These are phyloP conservation scores for Gorsachius magnificus DNA, from an alignment of 2,797 vertebrate genomes.

Conservation along the genomic window DNA sequence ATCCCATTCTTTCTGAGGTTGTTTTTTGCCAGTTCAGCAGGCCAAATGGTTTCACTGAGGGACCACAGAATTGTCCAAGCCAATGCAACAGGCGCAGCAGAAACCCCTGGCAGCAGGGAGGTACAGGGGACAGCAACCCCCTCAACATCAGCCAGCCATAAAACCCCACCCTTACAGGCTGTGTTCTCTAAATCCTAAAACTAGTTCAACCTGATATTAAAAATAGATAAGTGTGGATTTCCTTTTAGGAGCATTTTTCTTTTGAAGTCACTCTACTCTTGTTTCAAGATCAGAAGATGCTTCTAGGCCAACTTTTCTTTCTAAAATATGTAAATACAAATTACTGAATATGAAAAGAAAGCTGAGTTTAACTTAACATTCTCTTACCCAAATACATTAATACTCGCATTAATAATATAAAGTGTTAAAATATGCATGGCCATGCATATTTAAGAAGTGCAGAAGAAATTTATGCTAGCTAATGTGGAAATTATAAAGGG, in stretches of 20 bases:
- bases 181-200: not conserved
- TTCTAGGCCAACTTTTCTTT: slow-evolving; percentile 43
- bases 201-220: slow-evolving; percentile 63
- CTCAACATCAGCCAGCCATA: not conserved
- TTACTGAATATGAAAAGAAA: slow-evolving; percentile 49
- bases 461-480: not conserved
- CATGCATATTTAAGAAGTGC: not conserved
- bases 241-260: slow-evolving; percentile 34
- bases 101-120: not conserved
- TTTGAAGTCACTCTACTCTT: slow-evolving; percentile 30
- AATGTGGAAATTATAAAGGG: not conserved
- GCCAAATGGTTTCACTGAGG: not conserved
- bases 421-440: slow-evolving; percentile 40
- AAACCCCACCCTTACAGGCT: not conserved
- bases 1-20: not conserved
- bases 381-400: slow-evolving; percentile 44
- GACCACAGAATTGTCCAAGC: not conserved
- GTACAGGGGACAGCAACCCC: not conserved
- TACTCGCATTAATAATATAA: slow-evolving; percentile 40
- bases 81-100: not conserved
- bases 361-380: not conserved
- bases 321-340: slow-evolving; percentile 56
- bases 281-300: slow-evolving; percentile 46
- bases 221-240: slow-evolving; percentile 44
- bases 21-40: not conserved